Evolutionary conservation across 53 echinoderm and acorn worm genomes (phyloP).

Genomic region (Echinometra lucunter): DNA sequence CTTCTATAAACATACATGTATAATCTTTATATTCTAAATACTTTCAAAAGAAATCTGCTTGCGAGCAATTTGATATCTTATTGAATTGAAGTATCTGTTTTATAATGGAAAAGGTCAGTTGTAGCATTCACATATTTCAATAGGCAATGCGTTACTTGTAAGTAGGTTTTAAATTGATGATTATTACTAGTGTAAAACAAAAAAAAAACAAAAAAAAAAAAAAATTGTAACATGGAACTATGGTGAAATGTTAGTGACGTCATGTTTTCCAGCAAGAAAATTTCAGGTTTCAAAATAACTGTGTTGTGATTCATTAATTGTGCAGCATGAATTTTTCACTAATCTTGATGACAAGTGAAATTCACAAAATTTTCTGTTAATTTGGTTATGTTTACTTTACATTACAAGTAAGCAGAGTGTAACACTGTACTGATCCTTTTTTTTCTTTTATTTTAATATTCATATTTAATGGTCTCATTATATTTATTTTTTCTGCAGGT

Average conservation of each 20-base stretch:
- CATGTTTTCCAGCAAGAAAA: not conserved
- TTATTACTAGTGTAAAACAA: not conserved
- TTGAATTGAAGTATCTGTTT: not conserved
- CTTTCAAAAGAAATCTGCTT: not conserved
- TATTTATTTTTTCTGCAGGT: slow-evolving; percentile 66
- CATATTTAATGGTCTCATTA: not conserved
- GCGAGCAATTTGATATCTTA: not conserved
- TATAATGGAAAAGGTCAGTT: not conserved
- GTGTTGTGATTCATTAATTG: not conserved
- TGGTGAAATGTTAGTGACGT: not conserved
- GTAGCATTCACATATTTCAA: not conserved
- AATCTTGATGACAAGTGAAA: not conserved
- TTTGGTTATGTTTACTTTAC: not conserved
- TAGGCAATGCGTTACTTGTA: not conserved
- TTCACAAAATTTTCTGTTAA: not conserved
- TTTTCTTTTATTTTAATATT: not conserved
- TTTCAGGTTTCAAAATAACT: not conserved
- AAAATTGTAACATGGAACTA: not conserved
- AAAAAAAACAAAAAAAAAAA: no score
- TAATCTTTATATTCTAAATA: not conserved
- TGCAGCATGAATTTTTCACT: no score
- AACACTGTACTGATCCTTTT: not conserved
- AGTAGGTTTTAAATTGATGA: not conserved
- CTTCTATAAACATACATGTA: not conserved
- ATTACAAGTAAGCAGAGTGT: not conserved